Evolutionary conservation across 1,140 invertebrate genomes (phyloP).

Genomic region (Microplitis mediator): DNA sequence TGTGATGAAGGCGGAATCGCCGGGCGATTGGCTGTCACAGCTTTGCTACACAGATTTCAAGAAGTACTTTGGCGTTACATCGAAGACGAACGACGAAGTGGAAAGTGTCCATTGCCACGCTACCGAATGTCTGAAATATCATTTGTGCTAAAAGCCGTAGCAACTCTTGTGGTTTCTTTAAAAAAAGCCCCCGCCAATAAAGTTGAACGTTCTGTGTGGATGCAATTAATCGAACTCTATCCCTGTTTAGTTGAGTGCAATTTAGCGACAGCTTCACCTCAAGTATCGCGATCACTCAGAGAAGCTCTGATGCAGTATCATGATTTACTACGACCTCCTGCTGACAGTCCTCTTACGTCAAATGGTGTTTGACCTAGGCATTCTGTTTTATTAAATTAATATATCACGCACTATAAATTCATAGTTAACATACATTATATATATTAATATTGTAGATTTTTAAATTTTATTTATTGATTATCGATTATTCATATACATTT

Average conservation of each 20-base stretch:
- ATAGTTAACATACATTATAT: constrained; percentile 24
- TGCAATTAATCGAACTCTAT: constrained; percentile 89
- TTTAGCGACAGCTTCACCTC: constrained; percentile 73
- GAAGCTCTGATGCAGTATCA: constrained; percentile 88
- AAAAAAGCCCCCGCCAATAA: constrained; percentile 88
- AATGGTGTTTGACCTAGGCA: constrained; percentile 58
- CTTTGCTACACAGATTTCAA: constrained; percentile 89
- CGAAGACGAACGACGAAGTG: constrained; percentile 85
- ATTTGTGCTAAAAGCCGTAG: constrained; percentile 94
- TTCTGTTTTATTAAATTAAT: constrained; percentile 42
- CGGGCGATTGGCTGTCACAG: constrained; percentile 86
- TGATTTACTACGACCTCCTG: constrained; percentile 79
- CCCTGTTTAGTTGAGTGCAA: constrained; percentile 90
- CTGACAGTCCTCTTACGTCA: constrained; percentile 48
- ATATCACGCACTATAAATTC: constrained; percentile 32
- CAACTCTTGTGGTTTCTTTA: constrained; percentile 88
- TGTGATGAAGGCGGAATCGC: constrained; percentile 70
- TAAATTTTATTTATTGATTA: background rate
- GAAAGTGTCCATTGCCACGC: constrained; percentile 89
- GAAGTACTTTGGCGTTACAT: constrained; percentile 90
- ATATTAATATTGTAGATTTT: background rate
- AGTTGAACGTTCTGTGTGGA: constrained; percentile 89
- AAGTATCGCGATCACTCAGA: constrained; percentile 81
- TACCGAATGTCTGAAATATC: constrained; percentile 94
- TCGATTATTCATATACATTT: too few species aligned